Evolutionary conservation across 2,113 vertebrate genomes (phyloP), one percentile per base, ranked within the genome.

Genomic region (Dicrurus megarhynchus): DNA sequence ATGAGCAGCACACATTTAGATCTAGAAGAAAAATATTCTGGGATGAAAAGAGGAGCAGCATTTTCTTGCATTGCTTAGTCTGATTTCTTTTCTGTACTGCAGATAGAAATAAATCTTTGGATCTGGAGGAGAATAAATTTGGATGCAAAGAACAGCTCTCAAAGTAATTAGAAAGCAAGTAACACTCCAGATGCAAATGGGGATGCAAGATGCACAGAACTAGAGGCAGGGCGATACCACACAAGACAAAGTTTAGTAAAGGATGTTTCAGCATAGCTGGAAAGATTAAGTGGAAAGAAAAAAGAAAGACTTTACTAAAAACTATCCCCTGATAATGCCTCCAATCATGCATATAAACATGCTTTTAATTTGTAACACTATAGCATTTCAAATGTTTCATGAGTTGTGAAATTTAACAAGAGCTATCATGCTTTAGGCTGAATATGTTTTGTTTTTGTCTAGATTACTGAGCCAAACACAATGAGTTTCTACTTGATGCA

Each of bases 391-490:
- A 74, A 81, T 60, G 44, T 75, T 92, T 68, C 83, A 42, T 50
- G 35, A 89, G n/a, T 93, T 95, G 86, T 82, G 83, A 94, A 95
- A 90, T 90, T 87, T 89, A 93, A 68, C 41, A 89, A 76, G 44
- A 78, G n/a, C 30, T 89, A 5, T 35, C 44, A 84, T 65, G 95
- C 88, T 93, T 92, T 71, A 93, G 92, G 90, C 88, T 84, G 73
- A 84, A 69, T 90, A 28, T 78, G 52, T 56, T 95, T 94, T 82
- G 56, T 0, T 87, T 95, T 94, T 73, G 41, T 74, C 61, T 65
- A 65, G 86, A 68, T 81, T 94, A 93, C 68, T 96, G 65, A 95
- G 79, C 88, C 92, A 92, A 75, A 82, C 73, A 81, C 92, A 95
- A 75, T 20, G 60, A 75, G 32, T 70, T 95, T 67, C 68, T 94